Conservation (phyloP, 2,888 invertebrate genomes). For the Uropetala carovei region DNA sequence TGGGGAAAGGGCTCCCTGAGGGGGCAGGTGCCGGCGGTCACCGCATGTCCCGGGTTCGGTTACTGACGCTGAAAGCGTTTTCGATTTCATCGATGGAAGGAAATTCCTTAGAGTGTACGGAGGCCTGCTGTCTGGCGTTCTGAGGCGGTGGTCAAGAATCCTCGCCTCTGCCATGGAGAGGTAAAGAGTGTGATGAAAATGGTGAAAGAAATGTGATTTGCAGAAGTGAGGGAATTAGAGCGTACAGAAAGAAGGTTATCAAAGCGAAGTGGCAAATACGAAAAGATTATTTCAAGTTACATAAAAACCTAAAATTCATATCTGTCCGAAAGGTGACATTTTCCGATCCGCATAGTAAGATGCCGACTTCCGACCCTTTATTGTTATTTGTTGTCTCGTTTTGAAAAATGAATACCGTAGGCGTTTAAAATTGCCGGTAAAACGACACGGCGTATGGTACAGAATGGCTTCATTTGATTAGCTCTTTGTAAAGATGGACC, state of each 20-base stretch:
- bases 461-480: no score
- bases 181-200: neutral
- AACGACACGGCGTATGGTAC: no score
- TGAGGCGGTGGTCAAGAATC: neutral
- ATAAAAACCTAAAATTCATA: no score
- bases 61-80: constrained; percentile 54
- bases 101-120: constrained; percentile 49
- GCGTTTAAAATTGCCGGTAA: no score
- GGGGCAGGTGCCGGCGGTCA: constrained; percentile 59
- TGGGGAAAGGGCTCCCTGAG: neutral
- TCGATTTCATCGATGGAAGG: constrained; percentile 60
- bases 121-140: constrained; percentile 32
- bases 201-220: neutral
- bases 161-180: neutral
- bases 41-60: constrained; percentile 64
- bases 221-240: neutral
- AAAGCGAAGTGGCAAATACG: no score
- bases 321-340: no score
- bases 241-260: neutral
- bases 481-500: no score
- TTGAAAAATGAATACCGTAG: no score
- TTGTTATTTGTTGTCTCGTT: no score
- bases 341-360: no score
- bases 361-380: no score
- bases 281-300: no score